Conservation (phyloP, 2,113 vertebrate species). For the Charadrius vociferus region DNA sequence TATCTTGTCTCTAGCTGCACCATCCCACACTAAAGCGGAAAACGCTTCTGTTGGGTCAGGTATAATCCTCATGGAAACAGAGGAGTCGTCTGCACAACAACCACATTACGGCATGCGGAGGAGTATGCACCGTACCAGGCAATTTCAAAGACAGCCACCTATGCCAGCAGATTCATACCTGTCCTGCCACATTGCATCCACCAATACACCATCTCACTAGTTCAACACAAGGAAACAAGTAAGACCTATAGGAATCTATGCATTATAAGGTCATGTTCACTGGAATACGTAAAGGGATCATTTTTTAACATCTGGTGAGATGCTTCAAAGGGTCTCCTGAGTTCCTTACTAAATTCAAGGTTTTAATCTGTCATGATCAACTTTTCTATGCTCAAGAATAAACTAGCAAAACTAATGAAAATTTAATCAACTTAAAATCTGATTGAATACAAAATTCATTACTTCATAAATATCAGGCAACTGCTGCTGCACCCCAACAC, state of each 20-base stretch:
- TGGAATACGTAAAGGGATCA: neutral
- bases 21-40: neutral
- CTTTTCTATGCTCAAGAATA: neutral
- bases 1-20: neutral
- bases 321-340: neutral
- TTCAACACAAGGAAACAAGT: neutral
- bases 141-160: neutral
- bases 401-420: neutral
- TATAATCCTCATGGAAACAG: neutral
- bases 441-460: neutral
- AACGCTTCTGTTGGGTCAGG: neutral
- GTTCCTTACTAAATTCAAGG: neutral
- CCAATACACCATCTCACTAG: neutral
- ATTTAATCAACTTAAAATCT: neutral
- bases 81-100: neutral
- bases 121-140: neutral
- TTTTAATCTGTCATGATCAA: neutral
- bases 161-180: neutral
- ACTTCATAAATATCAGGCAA: neutral
- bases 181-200: neutral
- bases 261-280: neutral
- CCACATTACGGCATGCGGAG: fast-evolving
- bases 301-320: neutral
- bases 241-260: neutral
- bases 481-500: neutral